Percentiles rank a stretch among this genome's conserved stretches.
Evolutionary conservation across 2,113 vertebrate species (phyloP).

Genomic region (Ramphastos sulfuratus): DNA sequence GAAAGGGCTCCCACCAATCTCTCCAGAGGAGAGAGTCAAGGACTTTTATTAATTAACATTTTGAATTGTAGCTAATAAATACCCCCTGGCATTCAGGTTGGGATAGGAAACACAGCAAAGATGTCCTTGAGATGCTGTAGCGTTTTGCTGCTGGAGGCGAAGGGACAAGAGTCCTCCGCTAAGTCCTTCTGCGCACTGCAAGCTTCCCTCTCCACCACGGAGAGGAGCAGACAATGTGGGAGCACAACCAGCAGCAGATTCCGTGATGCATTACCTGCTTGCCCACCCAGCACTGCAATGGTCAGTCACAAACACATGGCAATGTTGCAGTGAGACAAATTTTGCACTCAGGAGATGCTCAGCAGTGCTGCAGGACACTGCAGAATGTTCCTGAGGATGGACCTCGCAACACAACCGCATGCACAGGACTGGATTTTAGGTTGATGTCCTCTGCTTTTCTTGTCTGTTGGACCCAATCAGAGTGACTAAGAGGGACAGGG

Average conservation of each 20-base stretch:
- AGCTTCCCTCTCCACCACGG: neutral
- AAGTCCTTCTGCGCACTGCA: neutral
- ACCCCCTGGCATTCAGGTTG: slow-evolving; percentile 2
- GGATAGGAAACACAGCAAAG: neutral
- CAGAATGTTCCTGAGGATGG: neutral
- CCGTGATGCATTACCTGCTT: accelerated
- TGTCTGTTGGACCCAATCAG: neutral
- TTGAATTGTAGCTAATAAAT: slow-evolving; percentile 57
- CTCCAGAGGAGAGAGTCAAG: slow-evolving; percentile 78
- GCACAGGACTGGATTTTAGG: accelerated
- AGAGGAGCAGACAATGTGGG: neutral
- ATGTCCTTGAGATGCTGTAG: slow-evolving; percentile 26
- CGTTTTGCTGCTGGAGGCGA: neutral
- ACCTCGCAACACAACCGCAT: accelerated
- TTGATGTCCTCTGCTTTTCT: neutral
- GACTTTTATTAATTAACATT: slow-evolving; percentile 73
- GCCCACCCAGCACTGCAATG: accelerated
- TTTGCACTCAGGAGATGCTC: neutral
- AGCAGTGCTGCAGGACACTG: neutral
- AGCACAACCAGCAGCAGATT: accelerated
- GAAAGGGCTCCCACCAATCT: slow-evolving; percentile 73
- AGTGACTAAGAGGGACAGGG: neutral
- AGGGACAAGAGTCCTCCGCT: neutral
- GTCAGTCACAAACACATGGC: neutral
- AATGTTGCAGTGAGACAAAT: neutral